Evolutionary conservation across 2,113 vertebrate genomes (phyloP).

Genomic region (Ifrita kowaldi): DNA sequence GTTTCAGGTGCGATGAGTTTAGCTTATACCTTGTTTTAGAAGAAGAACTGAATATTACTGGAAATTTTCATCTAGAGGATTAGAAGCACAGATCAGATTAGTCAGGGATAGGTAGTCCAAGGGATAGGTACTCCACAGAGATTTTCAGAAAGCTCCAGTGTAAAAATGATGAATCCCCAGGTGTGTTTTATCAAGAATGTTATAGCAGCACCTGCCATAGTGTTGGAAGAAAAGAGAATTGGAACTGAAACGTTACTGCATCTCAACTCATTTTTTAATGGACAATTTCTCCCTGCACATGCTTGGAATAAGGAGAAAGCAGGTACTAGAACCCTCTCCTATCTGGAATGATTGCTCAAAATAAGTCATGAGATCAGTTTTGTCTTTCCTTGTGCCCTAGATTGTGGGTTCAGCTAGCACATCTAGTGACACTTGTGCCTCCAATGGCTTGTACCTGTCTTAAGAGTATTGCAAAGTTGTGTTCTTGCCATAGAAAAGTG

Average conservation of each 20-base stretch:
- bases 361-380: background rate
- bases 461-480: background rate
- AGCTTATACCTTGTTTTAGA: background rate
- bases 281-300: background rate
- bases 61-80: background rate
- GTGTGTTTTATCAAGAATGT: background rate
- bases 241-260: background rate
- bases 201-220: background rate
- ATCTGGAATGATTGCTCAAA: background rate
- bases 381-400: background rate
- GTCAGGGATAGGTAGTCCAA: background rate
- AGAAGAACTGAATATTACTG: background rate
- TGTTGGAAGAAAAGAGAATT: background rate
- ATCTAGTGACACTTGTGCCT: background rate
- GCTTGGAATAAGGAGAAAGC: background rate
- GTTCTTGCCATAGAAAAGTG: background rate
- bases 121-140: no score
- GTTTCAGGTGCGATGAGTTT: background rate
- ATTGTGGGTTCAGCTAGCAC: background rate
- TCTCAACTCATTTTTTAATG: background rate
- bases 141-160: background rate
- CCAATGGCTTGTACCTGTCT: background rate
- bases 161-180: background rate
- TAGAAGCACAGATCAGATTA: background rate
- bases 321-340: background rate